Conservation (phyloP, 2,888 invertebrate species). For the Serripes groenlandicus region DNA sequence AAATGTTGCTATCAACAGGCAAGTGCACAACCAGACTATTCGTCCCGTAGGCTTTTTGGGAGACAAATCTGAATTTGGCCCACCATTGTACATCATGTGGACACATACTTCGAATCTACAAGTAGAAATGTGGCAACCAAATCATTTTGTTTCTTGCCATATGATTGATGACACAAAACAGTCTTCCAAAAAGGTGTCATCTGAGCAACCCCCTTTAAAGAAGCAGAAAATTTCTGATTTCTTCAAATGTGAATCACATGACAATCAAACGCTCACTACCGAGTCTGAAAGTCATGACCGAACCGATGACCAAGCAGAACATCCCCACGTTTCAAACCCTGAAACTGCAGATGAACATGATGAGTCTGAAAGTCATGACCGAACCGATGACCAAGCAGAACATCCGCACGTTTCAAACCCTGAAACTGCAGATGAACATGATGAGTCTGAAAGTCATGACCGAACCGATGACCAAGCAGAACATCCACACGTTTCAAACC, state of each 20-base stretch:
- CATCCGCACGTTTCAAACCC: too few relatives aligned
- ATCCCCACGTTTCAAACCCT: too few relatives aligned
- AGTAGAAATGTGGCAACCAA: background rate
- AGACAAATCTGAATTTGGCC: background rate
- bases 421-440: too few relatives aligned
- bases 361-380: too few relatives aligned
- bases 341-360: too few relatives aligned
- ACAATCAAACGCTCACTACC: background rate
- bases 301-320: background rate
- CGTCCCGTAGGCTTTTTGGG: background rate
- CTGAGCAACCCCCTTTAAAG: background rate
- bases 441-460: too few relatives aligned
- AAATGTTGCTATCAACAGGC: background rate
- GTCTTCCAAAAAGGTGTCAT: background rate
- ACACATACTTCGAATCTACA: background rate
- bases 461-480: too few relatives aligned
- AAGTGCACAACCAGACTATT: background rate
- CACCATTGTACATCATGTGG: background rate
- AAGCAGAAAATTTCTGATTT: background rate
- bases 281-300: background rate
- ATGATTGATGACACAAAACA: background rate
- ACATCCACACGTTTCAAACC: background rate
- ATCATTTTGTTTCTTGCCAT: background rate
- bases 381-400: too few relatives aligned
- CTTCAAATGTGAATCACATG: background rate